Evolutionary conservation across 2,888 invertebrate species (phyloP).

Genomic region (Pachymerium ferrugineum): DNA sequence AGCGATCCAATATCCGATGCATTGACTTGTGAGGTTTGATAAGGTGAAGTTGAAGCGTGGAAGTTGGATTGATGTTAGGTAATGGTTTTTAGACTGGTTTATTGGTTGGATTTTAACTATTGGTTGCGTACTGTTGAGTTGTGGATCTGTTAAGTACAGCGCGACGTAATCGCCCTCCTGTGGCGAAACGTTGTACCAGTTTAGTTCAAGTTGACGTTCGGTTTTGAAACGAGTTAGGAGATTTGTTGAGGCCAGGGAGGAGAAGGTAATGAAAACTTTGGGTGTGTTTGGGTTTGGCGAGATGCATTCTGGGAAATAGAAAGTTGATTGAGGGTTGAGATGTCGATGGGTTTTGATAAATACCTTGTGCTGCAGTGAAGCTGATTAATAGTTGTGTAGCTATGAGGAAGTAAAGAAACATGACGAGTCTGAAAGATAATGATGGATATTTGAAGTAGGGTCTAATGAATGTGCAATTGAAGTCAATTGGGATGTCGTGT

Average conservation of each 20-base stretch:
- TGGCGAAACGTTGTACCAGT: slow-evolving; percentile 35
- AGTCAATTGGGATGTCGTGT: too few species aligned
- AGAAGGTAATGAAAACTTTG: not conserved
- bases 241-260: not conserved
- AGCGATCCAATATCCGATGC: slow-evolving; percentile 39
- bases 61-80: not conserved
- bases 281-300: not conserved
- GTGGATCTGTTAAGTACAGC: slow-evolving; percentile 35
- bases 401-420: not conserved
- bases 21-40: slow-evolving; percentile 32
- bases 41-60: not conserved
- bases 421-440: not conserved
- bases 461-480: too few species aligned
- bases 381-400: not conserved
- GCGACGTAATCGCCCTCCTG: slow-evolving; percentile 44
- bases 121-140: not conserved
- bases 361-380: not conserved
- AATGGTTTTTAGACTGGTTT: not conserved
- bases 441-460: too few species aligned
- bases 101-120: slow-evolving; percentile 11
- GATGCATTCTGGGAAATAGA: not conserved
- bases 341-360: too few species aligned
- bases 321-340: too few species aligned
- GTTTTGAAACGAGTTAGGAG: not conserved
- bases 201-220: slow-evolving; percentile 37